These are phyloP conservation scores for Axinella damicornis DNA, from an alignment of 37 sponge, comb jelly and placozoan species.

Conservation along the genomic window DNA sequence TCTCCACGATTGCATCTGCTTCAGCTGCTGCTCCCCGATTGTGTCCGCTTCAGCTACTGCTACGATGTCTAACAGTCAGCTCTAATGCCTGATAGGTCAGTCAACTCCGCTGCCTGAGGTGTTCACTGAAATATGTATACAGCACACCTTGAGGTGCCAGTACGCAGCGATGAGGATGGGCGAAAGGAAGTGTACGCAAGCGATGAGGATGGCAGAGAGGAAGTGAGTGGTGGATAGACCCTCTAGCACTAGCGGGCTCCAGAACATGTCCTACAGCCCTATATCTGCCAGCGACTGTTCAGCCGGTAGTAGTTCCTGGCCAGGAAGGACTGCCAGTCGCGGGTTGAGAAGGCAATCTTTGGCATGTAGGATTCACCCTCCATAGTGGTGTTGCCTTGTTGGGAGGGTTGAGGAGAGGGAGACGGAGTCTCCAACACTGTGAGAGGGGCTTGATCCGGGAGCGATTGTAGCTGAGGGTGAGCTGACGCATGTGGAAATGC, in stretches of 20 bases:
- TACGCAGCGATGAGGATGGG: slow-evolving; percentile 65
- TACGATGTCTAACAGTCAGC: too few species aligned
- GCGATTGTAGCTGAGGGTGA: slow-evolving; percentile 30
- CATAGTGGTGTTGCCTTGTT: not conserved
- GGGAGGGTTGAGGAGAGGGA: not conserved
- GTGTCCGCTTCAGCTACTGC: too few species aligned
- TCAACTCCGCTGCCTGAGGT: too few species aligned
- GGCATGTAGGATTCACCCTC: slow-evolving; percentile 28
- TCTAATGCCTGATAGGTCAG: too few species aligned
- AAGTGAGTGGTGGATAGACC: slow-evolving; percentile 48
- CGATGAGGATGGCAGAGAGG: too few species aligned
- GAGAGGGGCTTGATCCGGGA: slow-evolving; percentile 20
- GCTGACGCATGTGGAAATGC: not conserved
- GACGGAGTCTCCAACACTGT: not conserved
- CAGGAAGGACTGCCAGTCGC: slow-evolving; percentile 46
- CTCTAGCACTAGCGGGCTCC: slow-evolving; percentile 30
- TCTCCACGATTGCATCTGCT: too few species aligned
- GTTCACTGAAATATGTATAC: too few species aligned
- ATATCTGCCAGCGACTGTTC: not conserved
- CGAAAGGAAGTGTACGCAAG: too few species aligned
- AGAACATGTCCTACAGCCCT: slow-evolving; percentile 7
- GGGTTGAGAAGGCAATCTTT: slow-evolving; percentile 11
- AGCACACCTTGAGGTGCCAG: slow-evolving; percentile 73
- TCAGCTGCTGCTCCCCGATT: too few species aligned
- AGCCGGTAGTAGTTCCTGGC: slow-evolving; percentile 70